These are phyloP conservation scores for Tenebrosternarchus preto DNA, from an alignment of 2,113 vertebrate species.

Conservation along the genomic window DNA sequence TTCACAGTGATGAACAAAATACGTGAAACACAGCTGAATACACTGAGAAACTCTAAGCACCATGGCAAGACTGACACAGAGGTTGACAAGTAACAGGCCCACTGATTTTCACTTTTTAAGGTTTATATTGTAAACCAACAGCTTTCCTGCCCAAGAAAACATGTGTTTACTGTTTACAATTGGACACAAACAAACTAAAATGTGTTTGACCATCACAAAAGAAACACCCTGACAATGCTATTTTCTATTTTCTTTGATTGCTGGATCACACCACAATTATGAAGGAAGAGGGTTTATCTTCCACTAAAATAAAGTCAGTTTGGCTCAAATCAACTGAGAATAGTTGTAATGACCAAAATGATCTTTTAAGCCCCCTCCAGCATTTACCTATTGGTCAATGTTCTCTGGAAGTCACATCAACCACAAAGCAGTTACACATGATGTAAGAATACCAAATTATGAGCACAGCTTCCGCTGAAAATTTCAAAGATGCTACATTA, in stretches of 20 bases:
- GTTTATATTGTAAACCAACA: neutral
- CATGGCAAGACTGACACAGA: conserved; percentile 16
- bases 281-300: no score
- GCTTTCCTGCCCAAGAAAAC: neutral
- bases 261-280: neutral
- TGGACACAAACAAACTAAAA: neutral
- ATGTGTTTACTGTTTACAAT: neutral
- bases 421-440: conserved; percentile 55
- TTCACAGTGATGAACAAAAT: conserved; percentile 37
- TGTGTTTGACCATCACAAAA: conserved; percentile 4
- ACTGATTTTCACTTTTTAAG: neutral
- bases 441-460: conserved; percentile 44
- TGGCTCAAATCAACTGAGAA: neutral
- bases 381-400: conserved; percentile 46
- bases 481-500: conserved; percentile 38
- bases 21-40: conserved; percentile 27
- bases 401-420: conserved; percentile 43
- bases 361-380: neutral
- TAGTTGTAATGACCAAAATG: conserved; percentile 14
- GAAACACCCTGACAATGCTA: neutral
- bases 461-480: conserved; percentile 49
- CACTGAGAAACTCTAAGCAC: conserved; percentile 35
- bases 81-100: neutral
- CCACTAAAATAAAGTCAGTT: neutral
- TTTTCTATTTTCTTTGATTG: neutral